Base-by-base conservation (phyloP, 2,113 vertebrate species). In the Tinamus guttatus region DNA sequence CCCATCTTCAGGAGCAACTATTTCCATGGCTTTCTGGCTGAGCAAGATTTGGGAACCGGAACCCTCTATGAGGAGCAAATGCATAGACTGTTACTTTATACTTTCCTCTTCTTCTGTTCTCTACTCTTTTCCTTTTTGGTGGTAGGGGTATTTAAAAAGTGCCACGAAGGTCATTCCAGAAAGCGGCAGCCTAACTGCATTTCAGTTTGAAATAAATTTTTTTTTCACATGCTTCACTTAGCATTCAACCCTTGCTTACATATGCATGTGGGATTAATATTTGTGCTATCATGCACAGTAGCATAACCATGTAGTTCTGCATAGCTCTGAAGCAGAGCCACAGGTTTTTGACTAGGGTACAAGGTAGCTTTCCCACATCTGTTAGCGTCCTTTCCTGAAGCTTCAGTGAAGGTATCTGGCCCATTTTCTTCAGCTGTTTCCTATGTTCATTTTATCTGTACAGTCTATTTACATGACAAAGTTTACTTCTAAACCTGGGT, bases 91-190 rank as follows among this genome's bases (percentile, higher is more conserved):
- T 20, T 80, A 15, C 3, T 67, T 71, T 32, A 43, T 28, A 59
- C 7, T 75, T 95, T 71, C 41, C 63, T 9, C 28, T 82, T 82
- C 32, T 52, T 51, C 3, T 0, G 0, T 71, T 1, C 0, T 22
- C 52, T 79, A 18, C 14, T 67, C 15, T 49, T 3, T 28, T 20
- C 10, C 11, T 22, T 78, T 69, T 59, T 36, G 15, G 14, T 47
- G 11, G 7, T 14, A 67, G 14, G 3, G 43, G 75, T 56, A 87
- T 58, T 27, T 52, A 38, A 20, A 34, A 34, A 41, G 3, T 7
- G 11, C 10, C 79, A 47, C 28, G 81, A 83, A 93, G 82, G 58
- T 58, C 10, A 28, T 15, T 20, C 24, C 32, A 47, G 11, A 79
- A 86, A 87, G 63, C 8, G 3, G 14, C 58, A 15, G 13, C 27